Base-by-base conservation (phyloP, 2,113 vertebrate genomes). In the Phalacrocorax brasilianus region DNA sequence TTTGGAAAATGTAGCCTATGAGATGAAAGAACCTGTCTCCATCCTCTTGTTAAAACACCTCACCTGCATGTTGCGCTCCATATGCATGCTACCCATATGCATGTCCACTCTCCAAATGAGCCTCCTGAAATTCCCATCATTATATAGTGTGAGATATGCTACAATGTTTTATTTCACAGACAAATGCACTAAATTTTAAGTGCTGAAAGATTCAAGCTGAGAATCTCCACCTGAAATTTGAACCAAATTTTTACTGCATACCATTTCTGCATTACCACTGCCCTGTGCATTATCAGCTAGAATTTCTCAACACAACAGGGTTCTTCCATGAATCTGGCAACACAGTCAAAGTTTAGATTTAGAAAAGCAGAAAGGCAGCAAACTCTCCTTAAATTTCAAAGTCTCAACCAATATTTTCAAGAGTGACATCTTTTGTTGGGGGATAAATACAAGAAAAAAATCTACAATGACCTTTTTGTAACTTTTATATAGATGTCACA, bases 121-220 rank as follows among this genome's bases (percentile, higher is more conserved):
- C 32, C 7, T 63, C 59, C 49, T 53, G 30, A 83, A 83, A 83
- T 40, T 22, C 56, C 0, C 2, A 17, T 22, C 63, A 73, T 14
- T 52, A 35, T 58, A 28, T 2, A 80, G 14, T 0, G 0, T 7
- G 26, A 91, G 35, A 35, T 32, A 80, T 3, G 8, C 35, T 10
- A 23, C 1, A 4, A 11, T 2, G 24, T 45, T 53, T 62, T 62
- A 55, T n/a, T 87, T 70, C 65, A 74, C 16, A 75, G 33, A 61
- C 13, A 89, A 86, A 55, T 1, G 3, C n/a, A 52, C 5, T 14
- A 16, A 20, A 21, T n/a, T 50, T 67, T 16, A 77, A 62, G 26
- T 14, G 17, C n/a, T 33, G 50, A 56, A 86, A 62, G 33, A 62
- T 28, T 83, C 38, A 40, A 62, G 35, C 9, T 67, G 22, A 65